Conservation (phyloP, 2,113 vertebrate genomes). For the Leucopsar rothschildi region DNA sequence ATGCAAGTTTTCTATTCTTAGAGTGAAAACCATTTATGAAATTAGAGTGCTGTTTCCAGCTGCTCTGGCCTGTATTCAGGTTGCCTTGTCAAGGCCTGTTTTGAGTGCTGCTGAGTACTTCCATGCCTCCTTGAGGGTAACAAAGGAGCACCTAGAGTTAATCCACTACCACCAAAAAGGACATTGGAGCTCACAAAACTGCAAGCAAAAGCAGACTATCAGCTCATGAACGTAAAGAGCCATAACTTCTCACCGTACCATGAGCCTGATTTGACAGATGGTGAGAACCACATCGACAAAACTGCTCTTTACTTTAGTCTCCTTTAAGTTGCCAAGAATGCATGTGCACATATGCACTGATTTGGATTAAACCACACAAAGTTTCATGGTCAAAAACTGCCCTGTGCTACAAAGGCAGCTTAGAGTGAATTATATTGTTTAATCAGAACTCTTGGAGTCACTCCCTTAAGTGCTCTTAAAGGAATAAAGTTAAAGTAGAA, state of each 20-base stretch:
- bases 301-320: neutral
- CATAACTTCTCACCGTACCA: neutral
- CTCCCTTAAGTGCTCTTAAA: neutral
- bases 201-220: neutral
- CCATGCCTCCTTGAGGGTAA: neutral
- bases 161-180: neutral
- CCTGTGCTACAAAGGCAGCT: neutral
- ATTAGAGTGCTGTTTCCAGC: neutral
- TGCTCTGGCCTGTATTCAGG: neutral
- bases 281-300: neutral
- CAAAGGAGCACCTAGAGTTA: neutral
- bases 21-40: neutral
- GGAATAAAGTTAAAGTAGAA: neutral
- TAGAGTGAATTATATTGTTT: neutral
- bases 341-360: neutral
- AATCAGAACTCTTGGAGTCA: neutral
- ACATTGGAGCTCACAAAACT: neutral
- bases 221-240: neutral
- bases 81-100: neutral
- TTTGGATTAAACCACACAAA: neutral
- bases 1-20: neutral
- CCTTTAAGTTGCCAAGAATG: neutral
- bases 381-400: neutral
- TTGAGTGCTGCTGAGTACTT: neutral
- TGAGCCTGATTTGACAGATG: neutral